Evolutionary conservation across 2,888 invertebrate genomes (phyloP).

Genomic region (Drosophila histrio): DNA sequence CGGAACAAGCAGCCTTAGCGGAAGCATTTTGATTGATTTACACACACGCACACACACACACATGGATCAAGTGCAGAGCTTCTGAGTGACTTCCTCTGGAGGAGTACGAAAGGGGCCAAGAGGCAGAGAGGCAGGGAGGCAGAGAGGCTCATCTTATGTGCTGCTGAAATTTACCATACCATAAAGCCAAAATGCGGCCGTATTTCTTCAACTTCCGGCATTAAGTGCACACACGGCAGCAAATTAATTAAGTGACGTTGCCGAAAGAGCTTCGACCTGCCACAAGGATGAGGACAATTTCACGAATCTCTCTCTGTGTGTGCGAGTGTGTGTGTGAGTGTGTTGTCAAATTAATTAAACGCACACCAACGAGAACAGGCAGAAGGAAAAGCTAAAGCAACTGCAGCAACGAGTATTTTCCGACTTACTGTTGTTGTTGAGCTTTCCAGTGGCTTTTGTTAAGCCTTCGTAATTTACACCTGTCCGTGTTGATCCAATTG

Average conservation of each 20-base stretch:
- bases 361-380: neutral
- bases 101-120: neutral
- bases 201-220: constrained; percentile 76
- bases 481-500: constrained; percentile 61
- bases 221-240: constrained; percentile 63
- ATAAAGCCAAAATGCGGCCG: constrained; percentile 62
- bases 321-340: neutral
- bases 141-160: constrained; percentile 44
- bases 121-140: neutral
- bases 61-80: constrained; percentile 32
- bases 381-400: neutral
- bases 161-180: constrained; percentile 55
- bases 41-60: constrained; percentile 37
- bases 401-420: constrained; percentile 4
- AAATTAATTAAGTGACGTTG: constrained; percentile 76
- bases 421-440: constrained; percentile 4
- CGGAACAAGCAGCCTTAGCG: constrained; percentile 43
- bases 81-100: constrained; percentile 40
- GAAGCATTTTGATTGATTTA: constrained; percentile 76
- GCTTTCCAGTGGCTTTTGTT: constrained; percentile 62
- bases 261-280: constrained; percentile 41
- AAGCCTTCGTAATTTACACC: constrained; percentile 73
- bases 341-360: constrained; percentile 5
- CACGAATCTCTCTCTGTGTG: neutral
- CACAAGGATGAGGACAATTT: constrained; percentile 27